phyloP scores from a whole-genome alignment of 2,797 vertebrate species.

The Pempheris klunzingeri region DNA sequence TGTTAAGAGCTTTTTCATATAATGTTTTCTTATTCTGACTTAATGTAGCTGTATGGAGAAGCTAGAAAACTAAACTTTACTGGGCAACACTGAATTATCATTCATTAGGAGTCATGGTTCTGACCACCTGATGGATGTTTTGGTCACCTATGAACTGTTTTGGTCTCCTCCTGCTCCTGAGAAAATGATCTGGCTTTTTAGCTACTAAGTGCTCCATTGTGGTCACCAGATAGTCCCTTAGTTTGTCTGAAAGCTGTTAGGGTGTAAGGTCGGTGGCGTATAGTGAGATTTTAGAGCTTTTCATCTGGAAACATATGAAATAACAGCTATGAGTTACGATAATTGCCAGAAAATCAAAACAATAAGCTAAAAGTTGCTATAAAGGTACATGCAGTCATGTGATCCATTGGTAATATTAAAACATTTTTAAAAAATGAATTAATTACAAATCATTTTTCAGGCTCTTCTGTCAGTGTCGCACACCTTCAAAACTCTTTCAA shows the following conservation, averaged over 20 bases:
- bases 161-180: not conserved
- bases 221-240: not conserved
- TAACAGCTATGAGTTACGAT: no score
- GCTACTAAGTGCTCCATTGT: not conserved
- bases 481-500: not conserved
- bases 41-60: not conserved
- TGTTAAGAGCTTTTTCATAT: no score
- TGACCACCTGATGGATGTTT: no score
- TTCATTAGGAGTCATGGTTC: no score
- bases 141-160: not conserved
- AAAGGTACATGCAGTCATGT: not conserved
- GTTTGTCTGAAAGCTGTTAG: not conserved
- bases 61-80: not conserved
- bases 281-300: not conserved
- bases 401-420: no score
- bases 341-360: not conserved
- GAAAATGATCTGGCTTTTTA: not conserved
- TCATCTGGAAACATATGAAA: constrained; percentile 4
- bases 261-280: not conserved
- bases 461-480: not conserved
- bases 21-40: not conserved
- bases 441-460: not conserved
- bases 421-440: no score
- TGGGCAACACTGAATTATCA: not conserved
- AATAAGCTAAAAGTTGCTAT: not conserved